Evolutionary conservation across 2,113 vertebrate species (phyloP), one percentile per base, ranked within the genome.

Genomic region (Odocoileus hemionus): DNA sequence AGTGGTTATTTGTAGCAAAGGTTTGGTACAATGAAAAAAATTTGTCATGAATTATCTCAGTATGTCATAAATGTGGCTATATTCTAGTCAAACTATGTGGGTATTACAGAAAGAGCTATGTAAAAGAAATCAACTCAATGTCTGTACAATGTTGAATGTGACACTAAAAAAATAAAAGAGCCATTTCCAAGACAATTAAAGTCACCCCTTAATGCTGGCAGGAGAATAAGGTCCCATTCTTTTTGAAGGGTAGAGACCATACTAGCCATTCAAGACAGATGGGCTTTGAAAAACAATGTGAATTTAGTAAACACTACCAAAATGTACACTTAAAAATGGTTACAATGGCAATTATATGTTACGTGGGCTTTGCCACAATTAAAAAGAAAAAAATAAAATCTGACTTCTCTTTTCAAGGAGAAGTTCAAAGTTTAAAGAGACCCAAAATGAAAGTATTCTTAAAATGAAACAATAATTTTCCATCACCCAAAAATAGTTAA

Each of bases 121-220:
- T 76, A 82, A 88, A 33, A 93, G 74, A 97, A 89, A 93, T 15
- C 50, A 94, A 74, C 7, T 83, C 52, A 91, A 78, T 83, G 57
- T 14, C 60, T 58, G 26, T 25, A 95, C 39, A 85, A 6, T 94
- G 57, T 10, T 93, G 39, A 94, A 86, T 94, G 19, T 70, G 43
- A 96, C 45, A 86, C 36, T n/a, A 91, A 79, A 79, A 74, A 92
- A 93, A 91, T 52, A 97, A 82, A 80, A 93, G 61, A 96, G 14
- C 45, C 84, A 97, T 36, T 90, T 89, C 76, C 17, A 86, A 97
- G 86, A 92, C 58, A 80, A 83, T 91, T 87, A 91, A 97, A 96
- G 12, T 94, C 7, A 3, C 58, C 33, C 30, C 7, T 85, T 74
- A 93, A 55, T 54, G 33, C 6, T 95, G 58, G 26, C 45, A 97